Base-by-base conservation (phyloP, 2,888 invertebrate genomes). In the Diadromus collaris region DNA sequence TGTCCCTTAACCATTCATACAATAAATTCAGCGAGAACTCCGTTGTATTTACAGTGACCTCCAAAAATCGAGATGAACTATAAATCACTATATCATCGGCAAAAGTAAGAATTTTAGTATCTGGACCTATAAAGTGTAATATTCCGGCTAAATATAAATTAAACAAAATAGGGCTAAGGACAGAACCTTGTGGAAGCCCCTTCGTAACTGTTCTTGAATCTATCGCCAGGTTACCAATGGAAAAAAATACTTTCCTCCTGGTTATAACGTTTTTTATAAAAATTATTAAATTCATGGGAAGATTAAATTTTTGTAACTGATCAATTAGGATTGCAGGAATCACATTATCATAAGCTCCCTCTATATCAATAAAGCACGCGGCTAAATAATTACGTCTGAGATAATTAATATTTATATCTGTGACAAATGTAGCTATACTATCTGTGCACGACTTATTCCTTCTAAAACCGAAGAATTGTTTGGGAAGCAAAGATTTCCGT, bases 341-440 rank as follows among this genome's bases (percentile, higher is more conserved):
- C 6, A 72, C 71, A 9, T 72, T 63, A 3, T 63, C 71, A 29
- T 41, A 44, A 1, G 71, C 71, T 2, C 41, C 63, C 16, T 72
- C 63, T 6, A 72, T 64, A 44, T 72, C 72, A 2, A 72, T 21
- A 54, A 72, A 72, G 16, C 38, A 38, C 6, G 64, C 64, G 4
- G 56, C 13, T 2, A 72, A 44, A 21, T 27, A 72, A 2, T 41
- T n/a, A 2, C 3, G 13, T 6, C 44, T 51, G 2, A 63, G n/a
- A 21, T 64, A 72, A 24, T 56, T 64, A 2, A 54, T 27, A 2
- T 64, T 41, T 3, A 61, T 64, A 10, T 72, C 72, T 6, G 72
- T 46, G 3, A 41, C 32, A 1, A 72, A 19, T 13, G 64, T 61
- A 5, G 19, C 13, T 2, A 70, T 46, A 19, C 60, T 60, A 6